A percentile compares a stretch with the other conserved stretches of the same genome.
Conservation (phyloP, 2,888 invertebrate species). For the Sinohyriopsis cumingii region DNA sequence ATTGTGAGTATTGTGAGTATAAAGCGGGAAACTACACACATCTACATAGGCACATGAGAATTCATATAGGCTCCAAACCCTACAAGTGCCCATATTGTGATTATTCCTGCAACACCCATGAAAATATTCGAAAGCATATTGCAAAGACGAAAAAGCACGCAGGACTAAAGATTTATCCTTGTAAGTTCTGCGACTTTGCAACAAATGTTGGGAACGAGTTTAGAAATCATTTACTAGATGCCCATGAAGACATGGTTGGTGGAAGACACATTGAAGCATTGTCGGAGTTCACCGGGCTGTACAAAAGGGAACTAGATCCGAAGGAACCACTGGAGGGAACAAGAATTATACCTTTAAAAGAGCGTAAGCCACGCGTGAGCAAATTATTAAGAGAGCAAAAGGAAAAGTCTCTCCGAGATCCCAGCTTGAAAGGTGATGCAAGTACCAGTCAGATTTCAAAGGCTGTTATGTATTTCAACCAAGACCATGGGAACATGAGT, state of each 20-base stretch:
- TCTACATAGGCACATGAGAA: constrained; percentile 69
- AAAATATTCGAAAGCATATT: constrained; percentile 91
- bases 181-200: constrained; percentile 79
- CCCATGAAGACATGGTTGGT: constrained; percentile 72
- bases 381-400: no score
- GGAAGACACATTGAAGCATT: constrained; percentile 45
- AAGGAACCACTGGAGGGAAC: constrained; percentile 57
- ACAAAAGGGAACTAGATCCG: constrained; percentile 52
- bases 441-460: no score
- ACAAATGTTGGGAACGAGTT: constrained; percentile 82
- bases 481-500: no score
- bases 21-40: constrained; percentile 67
- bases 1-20: constrained; percentile 70
- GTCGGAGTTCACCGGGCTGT: constrained; percentile 59
- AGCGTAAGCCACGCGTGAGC: constrained; percentile 31
- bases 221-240: constrained; percentile 78
- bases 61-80: constrained; percentile 71
- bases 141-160: constrained; percentile 85
- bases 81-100: constrained; percentile 77
- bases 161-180: constrained; percentile 85
- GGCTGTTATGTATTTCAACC: no score
- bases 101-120: constrained; percentile 80
- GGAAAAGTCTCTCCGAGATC: no score
- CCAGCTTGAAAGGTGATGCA: no score
- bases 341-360: constrained; percentile 54